phyloP scores from a whole-genome alignment of 2,797 vertebrate genomes.

The Chloroceryle inda region DNA sequence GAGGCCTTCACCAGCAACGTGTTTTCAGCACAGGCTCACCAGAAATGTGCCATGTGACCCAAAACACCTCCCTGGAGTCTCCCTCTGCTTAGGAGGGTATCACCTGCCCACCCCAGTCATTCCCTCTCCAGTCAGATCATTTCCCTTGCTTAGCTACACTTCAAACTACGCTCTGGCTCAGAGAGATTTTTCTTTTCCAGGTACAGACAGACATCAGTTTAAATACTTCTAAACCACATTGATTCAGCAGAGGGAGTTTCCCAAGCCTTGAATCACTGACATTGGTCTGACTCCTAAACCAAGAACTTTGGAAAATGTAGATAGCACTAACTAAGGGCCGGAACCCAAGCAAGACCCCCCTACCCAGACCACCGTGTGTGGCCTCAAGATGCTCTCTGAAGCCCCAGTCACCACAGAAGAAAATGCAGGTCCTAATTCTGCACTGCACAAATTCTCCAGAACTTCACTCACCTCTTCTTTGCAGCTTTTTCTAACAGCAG shows the following conservation, averaged over 20 bases:
- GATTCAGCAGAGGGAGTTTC: conserved; percentile 6
- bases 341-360: background rate
- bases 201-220: background rate
- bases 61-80: background rate
- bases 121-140: background rate
- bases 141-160: background rate
- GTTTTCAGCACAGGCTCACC: background rate
- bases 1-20: background rate
- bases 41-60: background rate
- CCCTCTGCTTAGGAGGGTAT: background rate
- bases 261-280: conserved; percentile 32
- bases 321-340: background rate
- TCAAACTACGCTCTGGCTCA: background rate
- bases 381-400: background rate
- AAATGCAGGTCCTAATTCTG: background rate
- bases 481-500: background rate
- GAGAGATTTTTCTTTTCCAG: background rate
- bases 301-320: background rate
- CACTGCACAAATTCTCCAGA: background rate
- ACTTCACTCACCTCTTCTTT: background rate
- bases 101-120: background rate
- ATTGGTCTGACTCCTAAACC: background rate
- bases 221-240: conserved; percentile 3
- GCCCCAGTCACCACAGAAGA: background rate
- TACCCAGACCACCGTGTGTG: background rate